Base-by-base conservation (phyloP, 2,888 invertebrate species). In the Ligdia adustata region DNA sequence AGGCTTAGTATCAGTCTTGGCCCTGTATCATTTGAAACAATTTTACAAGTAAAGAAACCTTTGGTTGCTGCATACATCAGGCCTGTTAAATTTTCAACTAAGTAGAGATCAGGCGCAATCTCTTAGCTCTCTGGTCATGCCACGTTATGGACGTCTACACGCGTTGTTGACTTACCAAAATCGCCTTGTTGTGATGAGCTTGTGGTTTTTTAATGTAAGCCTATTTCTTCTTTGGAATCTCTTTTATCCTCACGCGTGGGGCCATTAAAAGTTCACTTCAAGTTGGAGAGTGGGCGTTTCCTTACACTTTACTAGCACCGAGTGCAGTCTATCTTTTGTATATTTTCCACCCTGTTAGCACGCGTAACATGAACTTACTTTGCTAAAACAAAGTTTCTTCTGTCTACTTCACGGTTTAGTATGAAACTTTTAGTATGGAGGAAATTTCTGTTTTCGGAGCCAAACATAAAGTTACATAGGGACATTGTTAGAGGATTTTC, bases 121-220 rank as follows among this genome's bases (percentile, higher is more conserved):
- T 6, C 18, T n/a, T 6, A 22, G 22, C 66, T 62, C 62, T 72
- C 72, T 55, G 62, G 68, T 76, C 75, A 74, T 72, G 78, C 73
- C 59, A 7, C 66, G 75, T 79, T 79, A 79, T 73, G 50, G 60
- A 55, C 64, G 55, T 60, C 70, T 75, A 68, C 67, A 75, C 70
- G 72, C 73, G 66, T 75, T 79, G 79, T 80, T 80, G 79, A 79
- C 79, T 79, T 72, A 64, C 65, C 62, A 47, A 77, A 79, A 78
- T 78, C 75, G 79, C 75, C 64, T 68, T 66, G 78, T 77, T 67
- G 73, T 69, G 73, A 75, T 79, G 79, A 79, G 63, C 48, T 52
- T 13, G 64, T 62, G 64, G 61, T 50, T 75, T 78, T 75, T 63
- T 62, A 62, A 63, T 66, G 60, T 66, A 62, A 64, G 60, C 62